A percentile compares a stretch with the other conserved stretches of the same genome.
Evolutionary conservation across 2,888 invertebrate species (phyloP).

Genomic region (Brenthis hecate): DNA sequence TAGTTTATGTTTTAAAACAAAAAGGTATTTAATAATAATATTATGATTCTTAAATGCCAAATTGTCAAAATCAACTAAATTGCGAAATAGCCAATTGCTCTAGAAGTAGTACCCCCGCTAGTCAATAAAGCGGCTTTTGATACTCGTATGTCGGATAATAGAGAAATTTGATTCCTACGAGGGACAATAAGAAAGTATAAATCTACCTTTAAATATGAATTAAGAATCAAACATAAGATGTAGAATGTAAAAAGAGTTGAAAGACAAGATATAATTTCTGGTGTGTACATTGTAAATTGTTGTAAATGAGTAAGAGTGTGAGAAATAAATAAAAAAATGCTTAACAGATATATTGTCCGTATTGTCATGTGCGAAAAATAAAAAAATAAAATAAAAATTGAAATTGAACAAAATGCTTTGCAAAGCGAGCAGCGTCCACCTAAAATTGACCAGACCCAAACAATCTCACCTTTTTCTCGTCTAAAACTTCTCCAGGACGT

Average conservation of each 20-base stretch:
- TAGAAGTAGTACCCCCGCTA: constrained; percentile 52
- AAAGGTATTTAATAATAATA: not conserved
- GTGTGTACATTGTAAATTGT: constrained; percentile 13
- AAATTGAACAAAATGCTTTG: constrained; percentile 74
- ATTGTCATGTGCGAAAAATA: constrained; percentile 37
- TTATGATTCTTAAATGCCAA: constrained; percentile 19
- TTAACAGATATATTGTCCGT: constrained; percentile 53
- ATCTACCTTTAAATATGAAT: constrained; percentile 4
- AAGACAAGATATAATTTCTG: constrained; percentile 3
- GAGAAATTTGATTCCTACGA: constrained; percentile 10
- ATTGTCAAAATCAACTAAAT: constrained; percentile 21
- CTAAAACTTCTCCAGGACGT: constrained; percentile 96
- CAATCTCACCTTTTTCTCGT: constrained; percentile 95
- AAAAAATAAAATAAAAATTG: constrained; percentile 47
- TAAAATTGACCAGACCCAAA: constrained; percentile 77
- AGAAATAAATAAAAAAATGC: constrained; percentile 36
- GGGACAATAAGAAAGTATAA: constrained; percentile 12
- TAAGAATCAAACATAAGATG: constrained; percentile 4
- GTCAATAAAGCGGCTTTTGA: constrained; percentile 71
- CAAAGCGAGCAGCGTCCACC: constrained; percentile 81
- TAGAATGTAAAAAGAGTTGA: constrained; percentile 8
- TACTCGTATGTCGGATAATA: constrained; percentile 37
- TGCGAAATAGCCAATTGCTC: constrained; percentile 24
- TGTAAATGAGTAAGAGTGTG: constrained; percentile 15
- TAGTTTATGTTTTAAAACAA: no score